These are phyloP conservation scores for Fulica atra DNA, from an alignment of 2,113 vertebrate species.

Conservation along the genomic window DNA sequence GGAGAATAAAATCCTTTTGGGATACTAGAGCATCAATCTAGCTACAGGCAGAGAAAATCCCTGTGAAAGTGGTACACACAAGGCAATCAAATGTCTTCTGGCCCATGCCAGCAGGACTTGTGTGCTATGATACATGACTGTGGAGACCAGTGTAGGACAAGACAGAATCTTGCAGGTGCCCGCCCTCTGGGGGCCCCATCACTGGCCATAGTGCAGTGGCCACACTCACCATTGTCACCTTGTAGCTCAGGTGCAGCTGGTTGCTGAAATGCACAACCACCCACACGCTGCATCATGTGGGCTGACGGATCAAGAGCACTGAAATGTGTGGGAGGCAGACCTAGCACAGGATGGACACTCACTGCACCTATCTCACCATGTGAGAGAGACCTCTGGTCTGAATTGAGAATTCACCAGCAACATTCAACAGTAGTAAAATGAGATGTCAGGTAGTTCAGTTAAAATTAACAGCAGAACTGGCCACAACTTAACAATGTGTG, in stretches of 20 bases:
- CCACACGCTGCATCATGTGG: fast-evolving
- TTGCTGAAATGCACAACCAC: not conserved
- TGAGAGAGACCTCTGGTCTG: not conserved
- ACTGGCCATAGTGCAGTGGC: not conserved
- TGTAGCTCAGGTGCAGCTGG: not conserved
- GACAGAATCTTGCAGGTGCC: not conserved
- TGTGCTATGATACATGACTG: not conserved
- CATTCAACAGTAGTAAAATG: not conserved
- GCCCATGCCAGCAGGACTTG: not conserved
- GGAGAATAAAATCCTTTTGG: not conserved
- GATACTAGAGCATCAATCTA: not conserved
- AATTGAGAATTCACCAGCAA: not conserved
- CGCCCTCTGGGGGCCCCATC: not conserved
- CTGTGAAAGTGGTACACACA: not conserved
- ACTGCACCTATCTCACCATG: not conserved
- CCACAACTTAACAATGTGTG: not conserved
- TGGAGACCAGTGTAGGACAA: not conserved
- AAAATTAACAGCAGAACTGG: not conserved
- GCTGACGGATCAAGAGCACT: too few species aligned
- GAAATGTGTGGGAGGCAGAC: not conserved
- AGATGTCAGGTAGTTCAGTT: not conserved
- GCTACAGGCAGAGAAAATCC: not conserved
- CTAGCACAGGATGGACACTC: too few species aligned
- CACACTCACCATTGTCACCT: fast-evolving
- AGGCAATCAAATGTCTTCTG: not conserved